These are phyloP conservation scores for Sinocyclocheilus anshuiensis DNA, from an alignment of 2,113 vertebrate species.

Conservation along the genomic window DNA sequence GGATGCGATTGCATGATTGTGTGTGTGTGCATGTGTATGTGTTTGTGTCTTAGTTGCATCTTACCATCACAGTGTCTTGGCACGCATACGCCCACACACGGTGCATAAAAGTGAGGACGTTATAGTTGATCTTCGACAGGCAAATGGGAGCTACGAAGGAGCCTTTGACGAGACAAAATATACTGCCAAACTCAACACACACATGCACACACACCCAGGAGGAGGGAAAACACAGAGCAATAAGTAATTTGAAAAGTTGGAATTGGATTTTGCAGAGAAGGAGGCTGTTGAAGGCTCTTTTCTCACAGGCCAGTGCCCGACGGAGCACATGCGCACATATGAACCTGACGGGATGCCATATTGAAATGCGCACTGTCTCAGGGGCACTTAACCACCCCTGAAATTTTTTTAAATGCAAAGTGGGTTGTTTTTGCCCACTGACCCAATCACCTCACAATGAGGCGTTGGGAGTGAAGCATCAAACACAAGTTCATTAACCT, in stretches of 20 bases:
- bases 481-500: constrained; percentile 60
- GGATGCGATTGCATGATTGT: constrained; percentile 26
- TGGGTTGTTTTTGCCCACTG: constrained; percentile 68
- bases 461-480: constrained; percentile 53
- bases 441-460: constrained; percentile 72
- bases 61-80: constrained; percentile 34
- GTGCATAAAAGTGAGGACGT: constrained; percentile 43
- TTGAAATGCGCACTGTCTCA: constrained; percentile 73
- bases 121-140: constrained; percentile 56
- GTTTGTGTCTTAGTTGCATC: constrained; percentile 49
- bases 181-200: constrained; percentile 46
- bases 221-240: constrained; percentile 62
- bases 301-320: constrained; percentile 77
- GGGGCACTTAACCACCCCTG: constrained; percentile 71
- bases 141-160: constrained; percentile 44
- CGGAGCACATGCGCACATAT: constrained; percentile 67
- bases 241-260: constrained; percentile 73
- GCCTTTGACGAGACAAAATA: constrained; percentile 46
- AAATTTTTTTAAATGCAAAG: constrained; percentile 63
- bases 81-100: constrained; percentile 23
- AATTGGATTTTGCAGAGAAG: constrained; percentile 75
- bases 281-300: constrained; percentile 63
- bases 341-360: constrained; percentile 67
- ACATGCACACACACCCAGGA: constrained; percentile 54
- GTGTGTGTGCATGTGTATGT: constrained; percentile 33